phyloP scores from a whole-genome alignment of 92 coral and sea anemone genomes.

The Parazoanthus swiftii region DNA sequence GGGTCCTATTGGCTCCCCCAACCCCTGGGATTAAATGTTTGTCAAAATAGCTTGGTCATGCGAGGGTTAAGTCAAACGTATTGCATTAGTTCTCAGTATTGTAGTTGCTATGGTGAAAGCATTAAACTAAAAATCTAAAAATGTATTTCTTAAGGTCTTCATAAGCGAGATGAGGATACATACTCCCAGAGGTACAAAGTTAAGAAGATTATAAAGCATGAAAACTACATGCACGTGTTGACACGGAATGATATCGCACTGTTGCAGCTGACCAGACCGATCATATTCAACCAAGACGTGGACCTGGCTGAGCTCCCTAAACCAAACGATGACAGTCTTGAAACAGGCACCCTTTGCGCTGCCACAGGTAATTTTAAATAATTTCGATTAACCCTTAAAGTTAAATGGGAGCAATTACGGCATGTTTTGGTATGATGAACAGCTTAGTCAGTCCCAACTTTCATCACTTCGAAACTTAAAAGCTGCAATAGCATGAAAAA shows the following conservation, averaged over 20 bases:
- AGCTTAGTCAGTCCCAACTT: neutral
- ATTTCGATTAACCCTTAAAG: too few relatives aligned
- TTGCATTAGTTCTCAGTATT: too few relatives aligned
- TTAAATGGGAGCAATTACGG: too few relatives aligned
- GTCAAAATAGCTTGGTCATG: too few relatives aligned
- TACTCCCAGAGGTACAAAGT: neutral
- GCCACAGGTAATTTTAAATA: neutral
- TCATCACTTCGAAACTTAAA: neutral
- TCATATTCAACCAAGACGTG: neutral
- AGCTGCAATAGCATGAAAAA: too few relatives aligned
- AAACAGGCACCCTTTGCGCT: neutral
- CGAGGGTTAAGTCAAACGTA: too few relatives aligned
- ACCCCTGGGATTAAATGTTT: too few relatives aligned
- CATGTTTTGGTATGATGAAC: too few relatives aligned
- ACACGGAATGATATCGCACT: slow-evolving; percentile 3
- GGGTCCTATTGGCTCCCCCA: too few relatives aligned
- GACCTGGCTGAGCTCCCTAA: neutral
- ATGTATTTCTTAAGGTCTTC: neutral
- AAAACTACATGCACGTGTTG: neutral
- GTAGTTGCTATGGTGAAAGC: too few relatives aligned
- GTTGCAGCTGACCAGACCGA: neutral
- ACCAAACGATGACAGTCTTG: neutral
- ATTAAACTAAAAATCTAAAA: too few relatives aligned
- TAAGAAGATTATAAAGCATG: neutral
- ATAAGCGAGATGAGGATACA: neutral